Base-by-base conservation (phyloP, 1,140 invertebrate species). In the Triops cancriformis region DNA sequence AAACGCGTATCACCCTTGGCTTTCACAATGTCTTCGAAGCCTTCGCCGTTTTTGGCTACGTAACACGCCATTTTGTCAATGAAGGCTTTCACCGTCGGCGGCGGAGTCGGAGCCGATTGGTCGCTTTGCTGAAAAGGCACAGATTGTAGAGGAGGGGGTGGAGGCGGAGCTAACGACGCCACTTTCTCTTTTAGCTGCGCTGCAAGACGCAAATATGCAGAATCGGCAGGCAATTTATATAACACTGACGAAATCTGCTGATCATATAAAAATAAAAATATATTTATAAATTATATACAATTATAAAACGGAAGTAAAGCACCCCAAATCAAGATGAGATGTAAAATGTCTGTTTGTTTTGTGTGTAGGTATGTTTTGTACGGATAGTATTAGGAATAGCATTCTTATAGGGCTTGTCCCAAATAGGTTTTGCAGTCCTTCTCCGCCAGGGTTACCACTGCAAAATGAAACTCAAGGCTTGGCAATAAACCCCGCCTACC, bases 41-140 rank as follows among this genome's bases (percentile, higher is more conserved):
- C 93, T 73, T 90, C 87, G 0, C 96, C 97, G 86, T 98, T 98
- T 82, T 96, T 96, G 0, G 92, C 91, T 0, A 98, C 96, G 83
- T 98, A 98, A 77, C 91, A 91, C 1, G 96, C 95, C 90, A 98
- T 97, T 86, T 97, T 97, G 83, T 98, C 95, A 74, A 98, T 94
- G 9, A 98, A 92, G 64, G 93, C 88, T 82, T 93, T 90, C 7
- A 94, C 85, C 77, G 95, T 93, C 11, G 90, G 89, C 0, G 94
- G 91, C 6, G 88, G 88, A 23, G 93, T 92, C n/a, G 84, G 78
- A 41, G 85, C 74, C 0, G n/a, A 43, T 4, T 43, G 23, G 78
- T 42, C 12, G 51, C 18, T 45, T 27, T 51, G 78, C 11, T 7
- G 78, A n/a, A 1, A 73, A 23, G 64, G 74, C 27, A n/a, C n/a